Percentiles rank a stretch among this genome's conserved stretches.
Evolutionary conservation across 2,888 invertebrate species (phyloP).

Genomic region (Nomada fucata): DNA sequence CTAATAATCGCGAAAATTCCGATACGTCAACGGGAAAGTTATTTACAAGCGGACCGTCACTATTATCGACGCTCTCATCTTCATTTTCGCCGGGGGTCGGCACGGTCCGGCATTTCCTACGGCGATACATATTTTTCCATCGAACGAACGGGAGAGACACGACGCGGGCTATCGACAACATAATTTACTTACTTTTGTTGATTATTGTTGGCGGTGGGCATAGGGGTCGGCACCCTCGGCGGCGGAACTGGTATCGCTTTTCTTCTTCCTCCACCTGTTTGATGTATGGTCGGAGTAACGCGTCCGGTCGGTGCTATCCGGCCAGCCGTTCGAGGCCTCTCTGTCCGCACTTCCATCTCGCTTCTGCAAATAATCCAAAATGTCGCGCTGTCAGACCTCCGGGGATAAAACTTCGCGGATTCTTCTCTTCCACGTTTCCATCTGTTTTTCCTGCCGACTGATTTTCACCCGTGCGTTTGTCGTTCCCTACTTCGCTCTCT

Average conservation of each 20-base stretch:
- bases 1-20: background rate
- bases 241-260: slow-evolving; percentile 86
- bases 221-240: slow-evolving; percentile 86
- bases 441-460: slow-evolving; percentile 13
- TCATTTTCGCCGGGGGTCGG: background rate
- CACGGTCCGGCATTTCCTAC: background rate
- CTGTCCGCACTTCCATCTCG: slow-evolving; percentile 80
- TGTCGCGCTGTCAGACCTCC: slow-evolving; percentile 19
- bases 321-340: slow-evolving; percentile 80
- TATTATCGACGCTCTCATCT: background rate
- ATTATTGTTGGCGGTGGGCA: slow-evolving; percentile 85
- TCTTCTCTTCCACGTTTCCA: background rate
- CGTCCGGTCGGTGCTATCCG: slow-evolving; percentile 81
- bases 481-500: background rate
- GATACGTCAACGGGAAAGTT: background rate
- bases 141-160: background rate
- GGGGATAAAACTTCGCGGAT: slow-evolving; percentile 23
- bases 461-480: slow-evolving; percentile 14
- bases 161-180: slow-evolving; percentile 17
- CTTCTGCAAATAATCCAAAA: slow-evolving; percentile 49
- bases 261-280: slow-evolving; percentile 78
- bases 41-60: background rate
- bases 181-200: slow-evolving; percentile 83
- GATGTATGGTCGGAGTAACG: slow-evolving; percentile 80
- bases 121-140: background rate